Conservation (phyloP, 1,140 invertebrate genomes). For the Trichogramma pretiosum region DNA sequence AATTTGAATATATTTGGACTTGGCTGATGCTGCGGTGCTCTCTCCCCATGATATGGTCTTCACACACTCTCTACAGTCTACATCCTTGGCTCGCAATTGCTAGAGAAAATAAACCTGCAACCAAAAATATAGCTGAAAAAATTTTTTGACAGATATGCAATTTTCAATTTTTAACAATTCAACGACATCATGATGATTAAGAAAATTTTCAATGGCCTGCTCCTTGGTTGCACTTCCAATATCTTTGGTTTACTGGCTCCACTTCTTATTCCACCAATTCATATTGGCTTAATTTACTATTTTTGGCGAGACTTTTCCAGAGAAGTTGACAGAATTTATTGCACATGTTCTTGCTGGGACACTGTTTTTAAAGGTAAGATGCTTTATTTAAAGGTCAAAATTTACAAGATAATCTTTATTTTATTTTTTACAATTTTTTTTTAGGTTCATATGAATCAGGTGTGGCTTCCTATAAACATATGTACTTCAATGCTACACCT, state of each 20-base stretch:
- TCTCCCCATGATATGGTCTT: constrained; percentile 10
- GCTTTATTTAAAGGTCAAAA: no score
- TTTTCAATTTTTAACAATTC: neutral
- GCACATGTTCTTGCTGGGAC: constrained; percentile 74
- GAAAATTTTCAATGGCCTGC: neutral
- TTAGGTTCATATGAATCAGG: constrained; percentile 66
- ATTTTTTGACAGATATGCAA: neutral
- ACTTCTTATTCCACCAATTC: constrained; percentile 50
- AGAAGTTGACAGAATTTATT: constrained; percentile 57
- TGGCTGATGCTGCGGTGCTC: neutral
- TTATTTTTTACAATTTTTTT: constrained; percentile 20
- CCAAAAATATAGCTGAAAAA: no score
- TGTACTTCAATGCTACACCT: constrained; percentile 73
- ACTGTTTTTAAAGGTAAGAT: constrained; percentile 66
- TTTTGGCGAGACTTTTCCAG: constrained; percentile 65
- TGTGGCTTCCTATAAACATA: constrained; percentile 67
- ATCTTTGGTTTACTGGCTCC: constrained; percentile 42
- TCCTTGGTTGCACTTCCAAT: constrained; percentile 30
- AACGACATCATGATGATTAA: neutral
- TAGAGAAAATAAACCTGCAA: no score
- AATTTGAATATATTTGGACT: constrained; percentile 14
- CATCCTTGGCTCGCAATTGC: neutral
- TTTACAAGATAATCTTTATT: constrained; percentile 10
- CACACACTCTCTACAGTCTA: constrained; percentile 7
- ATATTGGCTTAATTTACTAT: constrained; percentile 56